These are phyloP conservation scores for Balearica regulorum DNA, from an alignment of 2,797 vertebrate genomes.

Conservation along the genomic window DNA sequence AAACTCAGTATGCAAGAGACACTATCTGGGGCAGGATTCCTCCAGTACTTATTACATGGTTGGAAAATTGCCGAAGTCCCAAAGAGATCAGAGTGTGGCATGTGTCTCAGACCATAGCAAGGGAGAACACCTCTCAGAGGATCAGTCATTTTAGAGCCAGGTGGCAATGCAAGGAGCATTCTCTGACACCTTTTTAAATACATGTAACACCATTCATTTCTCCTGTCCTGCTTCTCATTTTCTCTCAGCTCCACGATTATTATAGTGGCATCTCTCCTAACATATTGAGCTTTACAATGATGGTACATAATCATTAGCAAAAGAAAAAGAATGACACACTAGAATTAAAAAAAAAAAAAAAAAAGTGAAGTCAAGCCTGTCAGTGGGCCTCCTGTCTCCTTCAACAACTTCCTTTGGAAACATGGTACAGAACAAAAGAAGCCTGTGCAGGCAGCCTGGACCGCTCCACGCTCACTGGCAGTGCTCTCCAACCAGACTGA, in stretches of 20 bases:
- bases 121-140: neutral
- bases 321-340: neutral
- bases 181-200: neutral
- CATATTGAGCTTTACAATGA: neutral
- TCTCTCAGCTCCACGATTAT: neutral
- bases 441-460: no score
- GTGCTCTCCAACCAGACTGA: neutral
- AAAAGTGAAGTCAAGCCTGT: neutral
- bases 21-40: neutral
- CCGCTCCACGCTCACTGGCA: neutral
- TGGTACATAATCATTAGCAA: neutral
- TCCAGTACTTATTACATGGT: neutral
- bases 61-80: neutral
- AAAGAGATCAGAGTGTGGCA: neutral
- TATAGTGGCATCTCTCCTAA: neutral
- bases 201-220: neutral
- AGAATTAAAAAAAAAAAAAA: neutral
- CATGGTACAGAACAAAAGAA: neutral
- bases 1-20: neutral
- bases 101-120: fast-evolving
- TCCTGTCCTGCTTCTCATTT: neutral
- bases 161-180: neutral
- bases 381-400: neutral
- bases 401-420: neutral
- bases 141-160: neutral